Evolutionary conservation across 2,797 vertebrate genomes (phyloP), one percentile per base, ranked within the genome.

Genomic region (Paedocypris micromegethes): DNA sequence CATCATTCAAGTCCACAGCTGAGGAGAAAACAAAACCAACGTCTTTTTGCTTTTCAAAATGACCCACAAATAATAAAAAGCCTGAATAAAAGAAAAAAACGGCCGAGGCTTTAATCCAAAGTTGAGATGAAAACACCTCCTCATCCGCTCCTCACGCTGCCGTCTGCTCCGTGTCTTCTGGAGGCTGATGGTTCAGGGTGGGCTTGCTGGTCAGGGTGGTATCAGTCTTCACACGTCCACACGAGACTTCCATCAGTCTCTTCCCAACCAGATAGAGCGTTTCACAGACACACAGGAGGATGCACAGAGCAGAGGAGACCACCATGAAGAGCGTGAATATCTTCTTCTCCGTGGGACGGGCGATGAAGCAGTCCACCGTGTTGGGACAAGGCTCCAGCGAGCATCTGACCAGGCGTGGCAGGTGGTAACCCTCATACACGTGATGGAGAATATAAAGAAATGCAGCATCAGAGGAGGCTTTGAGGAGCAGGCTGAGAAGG

Each of bases 291-390:
- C 90, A 96, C 83, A 97, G 92, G 66, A 92, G 58, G 50, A 97
- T 78, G 60, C 95, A 98, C 53, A 94, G 0, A 0, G 82, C 83
- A 0, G 93, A 82, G 0, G 91, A 91, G 38, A 86, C 75, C 45
- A 95, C 93, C 96, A 97, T 97, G 79, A 96, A 96, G 62, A 92
- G 5, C 69, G 92, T 94, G 85, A 97, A 96, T 82, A 96, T 87
- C 78, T 84, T 94, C 79, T 96, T 96, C 82, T 96, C 94, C 0
- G 92, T 96, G 0, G 94, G 92, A 1, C 91, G 89, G 39, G 94
- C 89, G 73, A 97, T 93, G 86, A 88, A 97, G 77, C 94, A 97
- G 75, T 96, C 92, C 5, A 96, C 93, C 0, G 85, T 86, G 57
- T 94, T 94, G 72, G 94, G 96, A 79, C 94, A 95, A 0, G 96